Base-by-base conservation (phyloP, 2,797 vertebrate species). In the Trachops cirrhosus region DNA sequence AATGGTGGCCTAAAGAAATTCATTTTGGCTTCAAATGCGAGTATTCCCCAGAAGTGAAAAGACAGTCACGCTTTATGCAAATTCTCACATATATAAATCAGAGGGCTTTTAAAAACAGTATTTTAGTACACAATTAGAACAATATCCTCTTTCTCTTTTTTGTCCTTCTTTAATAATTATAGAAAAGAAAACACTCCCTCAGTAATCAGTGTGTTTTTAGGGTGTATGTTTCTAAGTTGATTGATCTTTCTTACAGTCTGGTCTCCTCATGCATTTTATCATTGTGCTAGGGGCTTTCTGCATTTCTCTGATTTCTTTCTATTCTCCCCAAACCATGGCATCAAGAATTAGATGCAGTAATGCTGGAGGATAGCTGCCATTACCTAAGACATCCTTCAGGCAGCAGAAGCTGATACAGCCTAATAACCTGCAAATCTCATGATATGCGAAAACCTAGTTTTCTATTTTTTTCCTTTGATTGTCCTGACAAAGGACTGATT, bases 251-350 rank as follows among this genome's bases (percentile, higher is more conserved):
- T 91, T 75, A 54, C 12, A 62, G 59, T 75, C 32, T 73, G 79
- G 34, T 46, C 41, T 86, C 26, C 37, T 78, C 48, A 4, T 85
- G 52, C 41, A 67, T 95, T 91, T 96, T 94, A 89, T 95, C 92
- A 74, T 62, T 83, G 37, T 68, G 71, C 89, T 77, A 67, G 48
- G 71, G 44, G 6, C 26, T 91, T 7, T 79, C 71, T 95, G 48
- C 34, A 44, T 93, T 98, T 92, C 84, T 74, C 67, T 73, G 62
- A 95, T 96, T 97, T 93, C 75, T 95, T 95, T 91, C 8, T 93
- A 89, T 95, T 96, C 89, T 50, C 41, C 74, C 41, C 37, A 91
- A 85, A 96, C 94, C 93, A 95, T 92, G 44, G 19, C 84, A 97
- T 94, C 70, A 88, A 57, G 86, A 95, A 94, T 97, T 94, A 93